Evolutionary conservation across 2,113 vertebrate species (phyloP).

Genomic region (Menidia beryllina): DNA sequence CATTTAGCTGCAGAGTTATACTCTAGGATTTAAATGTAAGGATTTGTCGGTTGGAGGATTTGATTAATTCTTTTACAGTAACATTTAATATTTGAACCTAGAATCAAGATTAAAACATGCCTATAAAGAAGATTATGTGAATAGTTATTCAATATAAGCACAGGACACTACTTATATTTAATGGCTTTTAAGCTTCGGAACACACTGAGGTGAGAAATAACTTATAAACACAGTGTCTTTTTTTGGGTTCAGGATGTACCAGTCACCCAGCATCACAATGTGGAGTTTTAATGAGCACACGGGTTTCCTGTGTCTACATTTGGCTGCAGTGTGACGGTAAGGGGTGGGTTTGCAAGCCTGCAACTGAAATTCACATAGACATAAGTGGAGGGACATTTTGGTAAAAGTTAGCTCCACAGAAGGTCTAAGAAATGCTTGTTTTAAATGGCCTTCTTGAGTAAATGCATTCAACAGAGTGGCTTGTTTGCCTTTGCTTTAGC

Average conservation of each 20-base stretch:
- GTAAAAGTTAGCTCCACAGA: conserved; percentile 53
- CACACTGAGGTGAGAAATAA: conserved; percentile 23
- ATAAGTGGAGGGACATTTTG: conserved; percentile 47
- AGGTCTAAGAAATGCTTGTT: conserved; percentile 31
- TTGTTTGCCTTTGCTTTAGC: conserved; percentile 67
- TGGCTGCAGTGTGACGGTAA: conserved; percentile 71
- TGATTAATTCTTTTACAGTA: too few species aligned
- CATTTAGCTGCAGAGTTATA: too few species aligned
- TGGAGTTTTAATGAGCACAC: conserved; percentile 75
- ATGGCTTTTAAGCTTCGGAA: conserved; percentile 21
- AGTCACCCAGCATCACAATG: conserved; percentile 55
- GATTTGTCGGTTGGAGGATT: too few species aligned
- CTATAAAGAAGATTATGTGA: neutral
- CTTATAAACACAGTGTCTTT: conserved; percentile 48
- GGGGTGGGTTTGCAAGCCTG: conserved; percentile 65
- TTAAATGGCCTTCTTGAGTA: conserved; percentile 58
- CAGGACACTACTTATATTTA: too few species aligned
- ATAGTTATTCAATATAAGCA: conserved; percentile 2
- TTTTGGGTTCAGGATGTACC: conserved; percentile 44
- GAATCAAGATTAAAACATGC: neutral
- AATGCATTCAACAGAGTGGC: conserved; percentile 51
- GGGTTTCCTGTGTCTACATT: conserved; percentile 42
- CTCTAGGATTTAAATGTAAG: too few species aligned
- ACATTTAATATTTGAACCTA: too few species aligned
- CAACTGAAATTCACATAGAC: conserved; percentile 62